These are phyloP conservation scores for Callyntrura sp. DNA, from an alignment of 2,888 invertebrate genomes.

Conservation along the genomic window DNA sequence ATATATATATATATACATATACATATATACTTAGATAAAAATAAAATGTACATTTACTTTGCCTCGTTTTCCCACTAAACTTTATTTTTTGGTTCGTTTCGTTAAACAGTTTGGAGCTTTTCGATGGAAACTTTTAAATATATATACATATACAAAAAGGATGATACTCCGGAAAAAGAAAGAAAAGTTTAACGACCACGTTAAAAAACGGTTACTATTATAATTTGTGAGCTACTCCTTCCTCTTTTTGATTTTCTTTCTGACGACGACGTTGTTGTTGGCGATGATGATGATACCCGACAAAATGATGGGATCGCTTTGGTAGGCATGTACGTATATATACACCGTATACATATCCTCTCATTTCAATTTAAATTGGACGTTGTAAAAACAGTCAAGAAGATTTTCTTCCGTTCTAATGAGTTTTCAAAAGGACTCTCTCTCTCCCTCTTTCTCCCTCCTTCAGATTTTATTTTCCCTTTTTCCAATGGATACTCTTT, in stretches of 20 bases:
- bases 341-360: background rate
- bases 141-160: background rate
- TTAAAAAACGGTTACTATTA: conserved; percentile 64
- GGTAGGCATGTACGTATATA: background rate
- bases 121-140: conserved; percentile 38
- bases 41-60: background rate
- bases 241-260: conserved; percentile 33
- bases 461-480: background rate
- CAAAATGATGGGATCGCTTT: conserved; percentile 46
- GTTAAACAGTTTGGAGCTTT: conserved; percentile 28
- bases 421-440: conserved; percentile 29
- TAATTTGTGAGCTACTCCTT: conserved; percentile 67
- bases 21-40: no score
- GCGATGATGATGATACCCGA: conserved; percentile 36
- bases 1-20: background rate
- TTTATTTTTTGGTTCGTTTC: conserved; percentile 33
- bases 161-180: background rate
- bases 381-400: conserved; percentile 53
- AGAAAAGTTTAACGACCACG: conserved; percentile 38
- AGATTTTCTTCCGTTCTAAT: conserved; percentile 39
- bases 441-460: no score
- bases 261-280: no score
- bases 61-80: background rate
- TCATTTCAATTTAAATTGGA: conserved; percentile 60
- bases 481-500: background rate